Evolutionary conservation across 2,797 vertebrate species (phyloP).

Genomic region (Phalanger gymnotis): DNA sequence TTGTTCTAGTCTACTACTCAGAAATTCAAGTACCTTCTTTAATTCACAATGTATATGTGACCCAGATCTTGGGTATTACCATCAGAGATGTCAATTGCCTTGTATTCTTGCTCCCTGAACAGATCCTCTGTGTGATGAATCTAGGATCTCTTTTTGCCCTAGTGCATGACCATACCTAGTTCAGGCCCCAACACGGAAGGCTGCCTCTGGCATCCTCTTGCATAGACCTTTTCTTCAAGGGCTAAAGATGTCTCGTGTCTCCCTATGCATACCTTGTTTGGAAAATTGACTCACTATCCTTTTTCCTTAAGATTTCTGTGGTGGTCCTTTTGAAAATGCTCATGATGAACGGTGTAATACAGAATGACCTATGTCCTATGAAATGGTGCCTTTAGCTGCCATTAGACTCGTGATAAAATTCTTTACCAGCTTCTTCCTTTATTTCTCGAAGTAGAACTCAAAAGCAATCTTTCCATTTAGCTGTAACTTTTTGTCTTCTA

Average conservation of each 20-base stretch:
- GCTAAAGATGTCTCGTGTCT: background rate
- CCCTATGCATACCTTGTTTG: background rate
- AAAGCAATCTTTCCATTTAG: background rate
- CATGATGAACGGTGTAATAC: background rate
- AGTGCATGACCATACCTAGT: background rate
- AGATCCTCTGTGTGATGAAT: background rate
- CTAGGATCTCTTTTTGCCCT: background rate
- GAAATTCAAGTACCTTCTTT: background rate
- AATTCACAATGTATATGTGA: background rate
- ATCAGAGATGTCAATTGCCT: background rate
- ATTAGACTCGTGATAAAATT: background rate
- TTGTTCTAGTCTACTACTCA: background rate
- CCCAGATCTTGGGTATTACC: background rate
- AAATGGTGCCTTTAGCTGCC: background rate
- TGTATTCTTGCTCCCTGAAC: background rate
- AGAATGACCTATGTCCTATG: background rate
- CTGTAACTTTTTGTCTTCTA: background rate
- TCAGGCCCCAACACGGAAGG: background rate
- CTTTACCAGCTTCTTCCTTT: background rate
- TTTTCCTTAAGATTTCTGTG: background rate
- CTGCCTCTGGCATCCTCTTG: background rate
- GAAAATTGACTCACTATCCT: background rate
- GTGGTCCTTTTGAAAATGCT: background rate
- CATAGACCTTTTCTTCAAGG: background rate
- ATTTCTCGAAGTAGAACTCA: background rate